Evolutionary conservation across 2,888 invertebrate genomes (phyloP), one percentile per base, ranked within the genome.

Genomic region (Drosophila trichaetosa): DNA sequence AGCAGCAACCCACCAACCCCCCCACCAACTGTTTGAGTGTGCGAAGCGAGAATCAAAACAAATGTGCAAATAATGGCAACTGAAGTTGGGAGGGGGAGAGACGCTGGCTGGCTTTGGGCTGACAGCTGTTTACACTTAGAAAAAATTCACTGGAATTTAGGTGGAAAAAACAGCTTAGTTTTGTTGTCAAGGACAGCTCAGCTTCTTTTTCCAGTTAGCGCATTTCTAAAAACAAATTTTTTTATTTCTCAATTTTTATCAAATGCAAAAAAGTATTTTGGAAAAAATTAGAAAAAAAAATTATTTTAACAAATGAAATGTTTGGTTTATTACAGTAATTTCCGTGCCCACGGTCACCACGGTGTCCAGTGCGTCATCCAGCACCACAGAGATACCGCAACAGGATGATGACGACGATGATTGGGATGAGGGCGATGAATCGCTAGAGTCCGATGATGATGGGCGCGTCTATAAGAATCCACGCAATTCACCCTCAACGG

Each of bases 401-500:
- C 91, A 87, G 68, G 90, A 91, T 65, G 91, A 92, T 38, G 91
- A 91, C 40, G 91, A 91, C 21, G 91, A 91, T 27, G 92, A 92
- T 31, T 91, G 90, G 90, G 91, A 91, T 58, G 92, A 91, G 54
- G 90, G 94, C 54, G 94, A 94, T 16, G 94, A 94, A 36, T 94
- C 94, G 4, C 91, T 94, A 2, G 95, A 95, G 87, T 95, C 95
- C 2, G 96, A 97, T 77, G 97, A 97, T 85, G 97, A 97, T 89
- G 96, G 97, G 2, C 94, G 96, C 40, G 95, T 97, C 54, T 97
- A 97, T 93, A 97, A 97, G 93, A 97, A 97, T 94, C 97, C 97
- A 0, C 94, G 97, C 80, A 97, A 97, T 92, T 97, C 97, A 0
- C 97, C 97, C 7, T 97, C 97, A 11, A 96, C 96, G 0, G 95